Evolutionary conservation across 2,113 vertebrate species (phyloP).

Genomic region (Plotosus lineatus): DNA sequence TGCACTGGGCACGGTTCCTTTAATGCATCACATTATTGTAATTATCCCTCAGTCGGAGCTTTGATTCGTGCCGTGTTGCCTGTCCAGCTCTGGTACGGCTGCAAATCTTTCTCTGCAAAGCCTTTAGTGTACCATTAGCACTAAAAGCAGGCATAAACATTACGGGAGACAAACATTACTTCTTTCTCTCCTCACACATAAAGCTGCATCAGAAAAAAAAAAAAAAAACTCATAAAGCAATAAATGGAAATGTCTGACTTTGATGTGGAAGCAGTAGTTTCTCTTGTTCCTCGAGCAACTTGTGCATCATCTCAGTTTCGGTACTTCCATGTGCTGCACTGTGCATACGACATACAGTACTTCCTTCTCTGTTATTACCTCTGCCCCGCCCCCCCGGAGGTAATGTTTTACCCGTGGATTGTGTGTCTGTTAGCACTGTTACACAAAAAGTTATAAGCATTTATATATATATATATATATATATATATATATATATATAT

Average conservation of each 20-base stretch:
- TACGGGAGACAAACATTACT: neutral
- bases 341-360: too few species aligned
- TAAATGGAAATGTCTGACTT: slow-evolving; percentile 15
- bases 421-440: too few species aligned
- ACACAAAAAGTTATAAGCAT: too few species aligned
- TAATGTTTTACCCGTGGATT: too few species aligned
- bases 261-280: neutral
- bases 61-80: neutral
- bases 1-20: too few species aligned
- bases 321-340: too few species aligned
- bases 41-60: neutral
- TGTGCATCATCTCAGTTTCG: too few species aligned
- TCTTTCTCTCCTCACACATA: neutral
- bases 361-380: too few species aligned
- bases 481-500: too few species aligned
- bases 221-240: neutral
- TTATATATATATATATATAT: too few species aligned
- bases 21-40: slow-evolving; percentile 21
- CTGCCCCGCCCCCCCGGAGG: too few species aligned
- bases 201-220: neutral
- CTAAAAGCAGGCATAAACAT: slow-evolving; percentile 28
- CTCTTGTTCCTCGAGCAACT: neutral
- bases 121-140: slow-evolving; percentile 19
- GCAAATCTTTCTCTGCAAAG: neutral
- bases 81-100: neutral